Evolutionary conservation across 1,140 invertebrate species (phyloP).

Genomic region (Drepana arcuata): DNA sequence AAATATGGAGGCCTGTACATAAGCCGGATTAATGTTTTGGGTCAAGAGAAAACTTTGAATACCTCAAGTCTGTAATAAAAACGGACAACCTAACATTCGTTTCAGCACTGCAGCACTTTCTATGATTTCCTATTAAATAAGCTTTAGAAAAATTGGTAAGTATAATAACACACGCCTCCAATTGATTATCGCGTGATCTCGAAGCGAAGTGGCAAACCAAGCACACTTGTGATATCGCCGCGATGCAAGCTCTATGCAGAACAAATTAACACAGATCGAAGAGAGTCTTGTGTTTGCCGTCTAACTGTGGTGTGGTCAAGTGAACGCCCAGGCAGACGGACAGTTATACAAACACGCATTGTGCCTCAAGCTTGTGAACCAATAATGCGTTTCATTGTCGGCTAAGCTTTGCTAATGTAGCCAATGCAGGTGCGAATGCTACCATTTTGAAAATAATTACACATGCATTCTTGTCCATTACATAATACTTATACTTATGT

Average conservation of each 20-base stretch:
- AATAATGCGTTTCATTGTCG: constrained; percentile 61
- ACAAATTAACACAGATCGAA: constrained; percentile 56
- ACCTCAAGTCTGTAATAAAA: no score
- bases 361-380: constrained; percentile 34
- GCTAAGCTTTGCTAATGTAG: constrained; percentile 33
- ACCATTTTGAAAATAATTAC: no score
- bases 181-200: constrained; percentile 14
- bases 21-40: constrained; percentile 7
- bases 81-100: no score
- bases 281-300: constrained; percentile 42
- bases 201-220: constrained; percentile 10
- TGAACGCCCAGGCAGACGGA: constrained; percentile 35
- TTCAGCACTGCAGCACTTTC: no score
- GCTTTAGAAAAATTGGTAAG: no score
- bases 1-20: constrained; percentile 9
- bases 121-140: no score
- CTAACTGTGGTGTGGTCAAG: constrained; percentile 50
- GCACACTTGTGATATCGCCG: constrained; percentile 27
- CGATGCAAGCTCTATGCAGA: constrained; percentile 44
- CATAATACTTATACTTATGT: no score
- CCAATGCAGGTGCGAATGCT: constrained; percentile 37
- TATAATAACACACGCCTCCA: constrained; percentile 3
- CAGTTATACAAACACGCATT: constrained; percentile 62
- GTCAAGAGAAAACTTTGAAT: no score
- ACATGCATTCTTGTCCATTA: no score